Evolutionary conservation across 2,888 invertebrate genomes (phyloP), one percentile per base, ranked within the genome.

Genomic region (Coelopa pilipes): DNA sequence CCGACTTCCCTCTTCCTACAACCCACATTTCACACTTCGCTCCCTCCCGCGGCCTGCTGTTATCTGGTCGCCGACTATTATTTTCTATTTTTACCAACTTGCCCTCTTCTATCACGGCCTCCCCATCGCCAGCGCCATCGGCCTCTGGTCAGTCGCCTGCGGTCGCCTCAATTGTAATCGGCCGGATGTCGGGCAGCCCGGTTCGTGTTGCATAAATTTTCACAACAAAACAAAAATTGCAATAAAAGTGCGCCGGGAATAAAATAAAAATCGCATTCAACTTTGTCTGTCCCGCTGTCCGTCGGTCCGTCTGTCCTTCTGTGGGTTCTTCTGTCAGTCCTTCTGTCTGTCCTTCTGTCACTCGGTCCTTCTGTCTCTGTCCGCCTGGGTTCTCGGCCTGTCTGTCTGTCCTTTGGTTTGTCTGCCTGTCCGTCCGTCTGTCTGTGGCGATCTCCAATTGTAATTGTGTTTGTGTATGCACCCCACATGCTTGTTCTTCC

Each of bases 101-200:
- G 2, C 4, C 4, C 13, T 24, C 19, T 57, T 55, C 4, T n/a
- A n/a, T 19, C 57, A 17, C 57, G 21, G 19, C 13, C 57, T 21
- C 13, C 3, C 17, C 57, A 15, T 11, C 4, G 11, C 0, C 57
- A n/a, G 0, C 19, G 9, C 17, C 57, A 15, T 11, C 4, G 11
- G 1, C 57, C 19, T 9, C 19, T 3, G n/a, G 17, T 65, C 46
- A 46, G 46, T 47, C 11, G 19, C 19, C 46, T 65, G 62, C 50
- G 13, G 62, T 62, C 34, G 53, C 50, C 79, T 77, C 79, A 77
- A 78, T 78, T 77, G 76, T 78, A 78, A 79, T 79, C 79, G 74
- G 79, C 79, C 81, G 81, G 81, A 82, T 82, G 81, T 59, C 57
- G 57, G 21, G 24, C 57, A 21, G 21, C 24, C 24, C 24, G 57